Evolutionary conservation across 2,113 vertebrate genomes (phyloP).

Genomic region (Reinhardtius hippoglossoides): DNA sequence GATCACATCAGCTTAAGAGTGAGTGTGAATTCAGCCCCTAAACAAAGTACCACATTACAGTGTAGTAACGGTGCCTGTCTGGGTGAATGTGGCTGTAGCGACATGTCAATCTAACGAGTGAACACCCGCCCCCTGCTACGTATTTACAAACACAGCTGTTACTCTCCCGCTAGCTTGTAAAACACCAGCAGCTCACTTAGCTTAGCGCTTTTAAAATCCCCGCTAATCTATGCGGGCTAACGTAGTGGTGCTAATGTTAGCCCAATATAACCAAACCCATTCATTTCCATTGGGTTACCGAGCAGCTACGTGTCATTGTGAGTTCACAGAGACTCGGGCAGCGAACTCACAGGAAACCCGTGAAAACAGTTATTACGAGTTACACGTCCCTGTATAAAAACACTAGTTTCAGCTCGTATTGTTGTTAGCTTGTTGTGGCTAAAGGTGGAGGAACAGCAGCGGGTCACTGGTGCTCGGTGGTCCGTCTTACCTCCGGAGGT

Average conservation of each 20-base stretch:
- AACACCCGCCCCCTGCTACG: conserved; percentile 18
- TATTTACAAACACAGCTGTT: conserved; percentile 81
- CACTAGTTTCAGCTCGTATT: neutral
- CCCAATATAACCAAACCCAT: neutral
- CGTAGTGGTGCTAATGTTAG: neutral
- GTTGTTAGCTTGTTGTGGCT: neutral
- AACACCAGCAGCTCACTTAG: neutral
- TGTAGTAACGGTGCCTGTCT: neutral
- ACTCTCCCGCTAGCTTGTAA: conserved; percentile 17
- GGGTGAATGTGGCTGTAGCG: conserved; percentile 4
- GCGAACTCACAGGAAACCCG: neutral
- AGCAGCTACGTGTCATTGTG: conserved; percentile 61
- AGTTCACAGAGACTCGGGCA: conserved; percentile 3
- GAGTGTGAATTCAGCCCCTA: neutral
- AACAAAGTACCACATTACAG: too few relatives aligned
- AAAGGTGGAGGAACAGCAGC: neutral
- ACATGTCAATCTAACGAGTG: neutral
- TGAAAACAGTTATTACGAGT: neutral
- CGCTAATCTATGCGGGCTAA: too few relatives aligned
- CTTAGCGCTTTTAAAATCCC: neutral
- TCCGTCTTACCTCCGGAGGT: conserved; percentile 91
- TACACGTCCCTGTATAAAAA: neutral
- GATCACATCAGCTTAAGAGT: neutral
- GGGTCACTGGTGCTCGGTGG: neutral
- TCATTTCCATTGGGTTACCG: neutral